phyloP scores from a whole-genome alignment of 2,113 vertebrate genomes.

The Megaceryle torquata region DNA sequence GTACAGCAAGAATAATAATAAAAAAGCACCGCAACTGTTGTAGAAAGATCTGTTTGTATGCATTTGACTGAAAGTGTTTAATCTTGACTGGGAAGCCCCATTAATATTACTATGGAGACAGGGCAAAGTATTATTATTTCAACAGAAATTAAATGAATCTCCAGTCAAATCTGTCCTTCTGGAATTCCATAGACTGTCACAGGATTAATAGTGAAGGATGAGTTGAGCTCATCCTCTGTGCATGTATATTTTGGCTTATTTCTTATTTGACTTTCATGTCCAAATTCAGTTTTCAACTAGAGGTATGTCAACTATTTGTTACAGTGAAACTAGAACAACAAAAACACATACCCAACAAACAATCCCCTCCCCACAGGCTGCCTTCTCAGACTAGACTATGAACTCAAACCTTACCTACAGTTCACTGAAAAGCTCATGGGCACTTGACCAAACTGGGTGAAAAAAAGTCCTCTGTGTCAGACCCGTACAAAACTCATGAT shows the following conservation, averaged over 20 bases:
- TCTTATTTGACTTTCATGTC: neutral
- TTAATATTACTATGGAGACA: neutral
- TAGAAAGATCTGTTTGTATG: conserved; percentile 68
- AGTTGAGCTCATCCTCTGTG: neutral
- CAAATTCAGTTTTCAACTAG: neutral
- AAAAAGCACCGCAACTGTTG: conserved; percentile 72
- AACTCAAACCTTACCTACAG: neutral
- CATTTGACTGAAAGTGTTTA: conserved; percentile 69
- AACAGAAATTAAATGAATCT: conserved; percentile 29
- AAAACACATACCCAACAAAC: neutral
- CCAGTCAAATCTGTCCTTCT: conserved; percentile 32
- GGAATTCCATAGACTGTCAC: neutral
- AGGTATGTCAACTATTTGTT: conserved; percentile 12
- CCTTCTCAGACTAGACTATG: neutral
- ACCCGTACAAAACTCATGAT: neutral
- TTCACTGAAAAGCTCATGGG: neutral
- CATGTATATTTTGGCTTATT: neutral
- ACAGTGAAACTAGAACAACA: conserved; percentile 14
- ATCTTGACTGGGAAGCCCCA: conserved; percentile 74
- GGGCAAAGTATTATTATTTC: neutral
- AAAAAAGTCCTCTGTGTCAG: neutral
- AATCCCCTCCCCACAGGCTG: neutral
- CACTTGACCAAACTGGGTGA: neutral
- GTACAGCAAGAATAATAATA: conserved; percentile 65
- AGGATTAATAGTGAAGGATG: neutral